Base-by-base conservation (phyloP, 2,113 vertebrate species). In the Cyanoramphus novaezelandiae region DNA sequence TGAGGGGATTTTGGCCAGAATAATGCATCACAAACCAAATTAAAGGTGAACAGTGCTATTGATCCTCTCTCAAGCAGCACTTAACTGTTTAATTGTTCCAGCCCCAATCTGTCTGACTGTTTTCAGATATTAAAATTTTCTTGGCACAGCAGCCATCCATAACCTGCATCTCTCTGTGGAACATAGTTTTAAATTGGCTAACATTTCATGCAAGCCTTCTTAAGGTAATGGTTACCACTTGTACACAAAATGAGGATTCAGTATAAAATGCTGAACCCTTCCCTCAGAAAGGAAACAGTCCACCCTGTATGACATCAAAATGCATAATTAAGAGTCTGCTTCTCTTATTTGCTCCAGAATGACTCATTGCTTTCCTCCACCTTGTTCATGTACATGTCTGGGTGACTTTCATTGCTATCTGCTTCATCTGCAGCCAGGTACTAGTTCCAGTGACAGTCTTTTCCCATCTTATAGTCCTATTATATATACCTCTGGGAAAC, bases 101-200 rank as follows among this genome's bases (percentile, higher is more conserved):
- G 41, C 84, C 90, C 72, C 59, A 86, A 77, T 84, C 29, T 70
- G 43, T 92, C 85, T 92, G 53, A 63, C 4, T 2, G 16, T 68
- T 96, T 96, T 63, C 90, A 67, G 64, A 28, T 83, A 96, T 86
- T 95, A 94, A 95, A 77, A 81, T 86, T 86, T 93, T 95, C 79
- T 95, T 97, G 80, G 35, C 87, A 68, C 23, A 9, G 33, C 63
- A 86, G 70, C 37, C 72, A 74, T 76, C n/a, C 71, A 60, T 86
- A 92, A 97, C 94, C 55, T 60, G 41, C n/a, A 80, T 81, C n/a
- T 57, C 39, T 93, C 55, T 81, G 64, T 59, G 59, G 57, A 94
- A 74, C 7, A 27, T 3, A 65, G 43, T 33, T 94, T 97, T 94
- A 91, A 92, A 91, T 69, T 92, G 53, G 10, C 55, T 84, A 93